Conservation (phyloP, 1,140 invertebrate genomes). For the Pogonomyrmex californicus region DNA sequence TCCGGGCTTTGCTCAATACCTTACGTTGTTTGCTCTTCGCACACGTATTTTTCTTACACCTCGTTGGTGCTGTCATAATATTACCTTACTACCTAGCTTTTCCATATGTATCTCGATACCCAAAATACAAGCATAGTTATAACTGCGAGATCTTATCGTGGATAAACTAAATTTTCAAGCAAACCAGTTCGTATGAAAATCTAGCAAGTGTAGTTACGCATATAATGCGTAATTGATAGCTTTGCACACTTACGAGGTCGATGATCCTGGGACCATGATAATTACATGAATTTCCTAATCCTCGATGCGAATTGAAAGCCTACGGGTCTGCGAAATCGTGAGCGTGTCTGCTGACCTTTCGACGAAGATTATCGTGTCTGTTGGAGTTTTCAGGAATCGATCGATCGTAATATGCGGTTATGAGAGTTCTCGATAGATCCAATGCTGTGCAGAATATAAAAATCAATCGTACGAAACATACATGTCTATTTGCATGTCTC, state of each 20-base stretch:
- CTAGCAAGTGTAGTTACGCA: neutral
- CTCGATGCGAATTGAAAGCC: conserved; percentile 23
- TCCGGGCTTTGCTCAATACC: conserved; percentile 56
- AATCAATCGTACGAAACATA: conserved; percentile 38
- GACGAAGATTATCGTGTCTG: conserved; percentile 35
- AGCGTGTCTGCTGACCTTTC: conserved; percentile 41
- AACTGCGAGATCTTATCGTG: neutral
- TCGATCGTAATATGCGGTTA: conserved; percentile 22
- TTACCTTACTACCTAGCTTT: conserved; percentile 49
- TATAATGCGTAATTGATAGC: conserved; percentile 24
- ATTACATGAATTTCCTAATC: conserved; percentile 53
- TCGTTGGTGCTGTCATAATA: conserved; percentile 53
- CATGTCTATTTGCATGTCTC: neutral
- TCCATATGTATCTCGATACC: conserved; percentile 26
- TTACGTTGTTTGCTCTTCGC: conserved; percentile 55
- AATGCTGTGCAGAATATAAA: conserved; percentile 26
- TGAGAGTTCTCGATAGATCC: neutral
- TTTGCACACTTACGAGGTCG: neutral
- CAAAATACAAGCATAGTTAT: neutral
- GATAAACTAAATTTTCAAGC: conserved; percentile 4
- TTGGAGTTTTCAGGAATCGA: conserved; percentile 11
- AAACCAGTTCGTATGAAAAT: neutral
- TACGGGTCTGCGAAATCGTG: conserved; percentile 18
- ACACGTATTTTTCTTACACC: conserved; percentile 63
- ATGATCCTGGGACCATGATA: conserved; percentile 3